Evolutionary conservation across 2,113 vertebrate genomes (phyloP).

Genomic region (Plecotus auritus): DNA sequence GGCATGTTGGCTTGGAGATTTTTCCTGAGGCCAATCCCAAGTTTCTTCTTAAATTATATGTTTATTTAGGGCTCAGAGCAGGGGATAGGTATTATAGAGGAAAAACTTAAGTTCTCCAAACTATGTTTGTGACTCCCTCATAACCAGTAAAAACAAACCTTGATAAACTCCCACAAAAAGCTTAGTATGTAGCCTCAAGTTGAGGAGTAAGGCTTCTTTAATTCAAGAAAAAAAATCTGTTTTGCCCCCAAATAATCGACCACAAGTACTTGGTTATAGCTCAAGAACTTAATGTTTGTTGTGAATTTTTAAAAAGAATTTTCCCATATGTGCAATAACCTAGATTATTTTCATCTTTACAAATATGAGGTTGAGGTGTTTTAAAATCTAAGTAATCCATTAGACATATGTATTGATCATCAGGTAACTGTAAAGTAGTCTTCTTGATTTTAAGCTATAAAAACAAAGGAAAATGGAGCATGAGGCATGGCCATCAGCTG

Average conservation of each 20-base stretch:
- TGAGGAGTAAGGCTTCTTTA: neutral
- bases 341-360: neutral
- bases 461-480: neutral
- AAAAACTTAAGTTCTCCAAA: neutral
- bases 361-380: neutral
- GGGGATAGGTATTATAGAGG: accelerated
- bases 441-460: neutral
- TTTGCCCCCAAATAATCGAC: neutral
- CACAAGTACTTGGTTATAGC: neutral
- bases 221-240: neutral
- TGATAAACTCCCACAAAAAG: neutral
- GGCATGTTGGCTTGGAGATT: neutral
- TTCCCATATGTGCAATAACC: neutral
- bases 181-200: neutral
- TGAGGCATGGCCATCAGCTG: neutral
- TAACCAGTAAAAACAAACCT: neutral
- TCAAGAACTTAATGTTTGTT: neutral
- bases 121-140: neutral
- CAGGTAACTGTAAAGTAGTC: neutral
- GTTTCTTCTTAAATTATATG: neutral
- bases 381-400: neutral
- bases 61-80: neutral
- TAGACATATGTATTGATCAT: neutral
- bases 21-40: neutral
- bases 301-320: neutral